Conservation (phyloP, 2,113 vertebrate species). For the Zosterops hypoxanthus region DNA sequence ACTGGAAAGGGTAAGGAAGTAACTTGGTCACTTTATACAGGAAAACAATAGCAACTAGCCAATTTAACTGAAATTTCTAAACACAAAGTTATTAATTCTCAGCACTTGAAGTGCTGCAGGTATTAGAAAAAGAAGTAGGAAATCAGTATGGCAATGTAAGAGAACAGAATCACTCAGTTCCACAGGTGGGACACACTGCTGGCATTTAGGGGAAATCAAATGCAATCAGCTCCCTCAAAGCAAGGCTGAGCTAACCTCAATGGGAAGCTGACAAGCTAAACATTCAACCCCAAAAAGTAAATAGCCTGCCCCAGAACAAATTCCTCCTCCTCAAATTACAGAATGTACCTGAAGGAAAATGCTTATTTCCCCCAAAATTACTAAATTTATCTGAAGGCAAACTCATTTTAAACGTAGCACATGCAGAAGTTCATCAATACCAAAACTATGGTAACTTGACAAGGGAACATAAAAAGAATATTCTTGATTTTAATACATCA, state of each 20-base stretch:
- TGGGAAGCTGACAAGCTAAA: not conserved
- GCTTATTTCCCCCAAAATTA: not conserved
- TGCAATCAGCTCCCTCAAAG: not conserved
- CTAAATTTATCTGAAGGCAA: not conserved
- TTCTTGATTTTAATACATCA: not conserved
- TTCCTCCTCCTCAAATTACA: not conserved
- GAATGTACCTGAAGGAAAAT: not conserved
- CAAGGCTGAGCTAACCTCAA: not conserved
- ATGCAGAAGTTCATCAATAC: not conserved
- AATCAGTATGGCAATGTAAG: not conserved
- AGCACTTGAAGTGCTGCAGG: not conserved
- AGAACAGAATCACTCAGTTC: not conserved
- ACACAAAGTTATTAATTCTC: not conserved
- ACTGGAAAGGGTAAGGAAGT: not conserved
- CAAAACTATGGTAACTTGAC: not conserved
- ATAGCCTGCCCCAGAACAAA: not conserved
- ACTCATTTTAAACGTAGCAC: not conserved
- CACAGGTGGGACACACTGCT: not conserved
- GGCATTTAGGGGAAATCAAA: not conserved
- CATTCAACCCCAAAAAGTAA: not conserved
- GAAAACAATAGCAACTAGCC: not conserved
- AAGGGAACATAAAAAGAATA: not conserved
- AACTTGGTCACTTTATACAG: not conserved
- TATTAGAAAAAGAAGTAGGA: not conserved
- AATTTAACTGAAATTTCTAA: not conserved